These are phyloP conservation scores for Colletes gigas DNA, from an alignment of 1,140 invertebrate genomes.

Conservation along the genomic window DNA sequence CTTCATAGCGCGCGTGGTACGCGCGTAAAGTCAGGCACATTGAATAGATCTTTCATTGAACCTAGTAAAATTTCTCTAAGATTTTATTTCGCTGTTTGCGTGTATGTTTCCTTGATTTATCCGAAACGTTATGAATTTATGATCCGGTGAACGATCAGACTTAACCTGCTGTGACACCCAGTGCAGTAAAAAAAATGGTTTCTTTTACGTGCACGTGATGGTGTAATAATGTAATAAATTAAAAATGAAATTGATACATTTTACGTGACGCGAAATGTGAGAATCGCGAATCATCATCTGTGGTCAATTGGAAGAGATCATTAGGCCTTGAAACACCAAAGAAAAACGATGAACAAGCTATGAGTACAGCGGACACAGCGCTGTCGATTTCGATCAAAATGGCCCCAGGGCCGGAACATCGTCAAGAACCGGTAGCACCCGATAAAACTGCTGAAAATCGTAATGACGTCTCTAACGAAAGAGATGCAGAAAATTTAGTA, in stretches of 20 bases:
- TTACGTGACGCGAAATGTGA: constrained; percentile 3
- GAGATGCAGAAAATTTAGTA: constrained; percentile 40
- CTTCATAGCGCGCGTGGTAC: constrained; percentile 20
- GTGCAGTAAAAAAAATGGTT: constrained; percentile 5
- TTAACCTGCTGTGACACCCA: constrained; percentile 16
- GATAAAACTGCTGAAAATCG: constrained; percentile 82
- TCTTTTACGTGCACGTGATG: constrained; percentile 14
- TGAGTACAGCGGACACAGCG: constrained; percentile 69
- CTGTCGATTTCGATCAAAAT: constrained; percentile 83
- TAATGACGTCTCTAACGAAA: constrained; percentile 35
- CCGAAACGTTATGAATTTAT: neutral
- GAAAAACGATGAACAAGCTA: constrained; percentile 53
- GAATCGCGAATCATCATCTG: neutral
- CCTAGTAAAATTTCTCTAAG: neutral
- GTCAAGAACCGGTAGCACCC: constrained; percentile 86
- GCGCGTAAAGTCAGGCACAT: constrained; percentile 25
- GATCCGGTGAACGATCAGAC: neutral
- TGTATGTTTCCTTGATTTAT: neutral
- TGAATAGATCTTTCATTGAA: constrained; percentile 7
- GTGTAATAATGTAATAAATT: neutral
- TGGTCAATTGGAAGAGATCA: neutral
- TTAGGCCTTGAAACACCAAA: constrained; percentile 40
- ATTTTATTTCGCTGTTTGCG: constrained; percentile 7
- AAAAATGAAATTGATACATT: neutral
- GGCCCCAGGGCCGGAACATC: constrained; percentile 87